Evolutionary conservation across 53 echinoderm and acorn worm species (phyloP).

Genomic region (Hippasteria phrygiana): DNA sequence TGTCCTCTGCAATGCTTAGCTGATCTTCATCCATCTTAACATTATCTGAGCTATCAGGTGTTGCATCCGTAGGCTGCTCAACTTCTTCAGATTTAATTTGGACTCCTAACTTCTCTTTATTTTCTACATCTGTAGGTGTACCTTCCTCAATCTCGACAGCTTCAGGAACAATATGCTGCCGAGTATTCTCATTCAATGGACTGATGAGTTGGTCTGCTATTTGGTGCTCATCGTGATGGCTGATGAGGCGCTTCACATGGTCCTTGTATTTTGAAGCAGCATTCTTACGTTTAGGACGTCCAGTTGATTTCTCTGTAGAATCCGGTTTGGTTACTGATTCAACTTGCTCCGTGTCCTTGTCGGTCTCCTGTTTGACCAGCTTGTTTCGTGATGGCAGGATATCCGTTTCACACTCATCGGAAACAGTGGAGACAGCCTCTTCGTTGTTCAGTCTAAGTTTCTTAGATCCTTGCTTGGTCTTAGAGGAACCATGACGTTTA

Average conservation of each 20-base stretch:
- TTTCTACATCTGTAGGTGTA: not conserved
- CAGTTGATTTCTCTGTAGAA: not conserved
- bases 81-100: not conserved
- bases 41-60: not conserved
- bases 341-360: not conserved
- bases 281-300: constrained; percentile 48
- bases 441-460: constrained; percentile 48
- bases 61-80: not conserved
- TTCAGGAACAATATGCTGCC: not conserved
- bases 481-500: constrained; percentile 26
- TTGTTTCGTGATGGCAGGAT: not conserved
- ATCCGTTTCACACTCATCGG: constrained; percentile 15
- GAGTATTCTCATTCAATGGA: not conserved
- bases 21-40: not conserved
- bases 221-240: constrained; percentile 80
- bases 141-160: constrained; percentile 14
- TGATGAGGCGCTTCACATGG: constrained; percentile 89
- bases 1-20: constrained; percentile 52
- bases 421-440: constrained; percentile 37
- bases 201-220: constrained; percentile 66
- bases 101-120: not conserved
- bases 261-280: constrained; percentile 73
- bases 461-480: constrained; percentile 26
- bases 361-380: not conserved
- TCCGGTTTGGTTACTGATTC: not conserved